Evolutionary conservation across 2,888 invertebrate species (phyloP), one percentile per base, ranked within the genome.

Genomic region (Pollenia angustigena): DNA sequence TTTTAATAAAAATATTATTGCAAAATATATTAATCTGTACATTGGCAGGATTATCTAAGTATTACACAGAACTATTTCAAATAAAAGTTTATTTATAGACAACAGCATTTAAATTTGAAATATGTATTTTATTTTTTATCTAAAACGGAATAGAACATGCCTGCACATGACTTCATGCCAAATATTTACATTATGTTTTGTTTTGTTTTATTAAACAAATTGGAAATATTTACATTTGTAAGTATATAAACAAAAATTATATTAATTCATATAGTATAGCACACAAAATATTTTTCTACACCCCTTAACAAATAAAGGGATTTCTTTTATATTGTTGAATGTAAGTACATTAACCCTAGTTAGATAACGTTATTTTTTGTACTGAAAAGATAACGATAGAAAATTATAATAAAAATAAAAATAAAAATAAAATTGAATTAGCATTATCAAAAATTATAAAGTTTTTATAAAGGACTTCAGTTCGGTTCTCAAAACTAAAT

Each of bases 61-160:
- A 52, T 16, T 52, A 52, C 52, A 52, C 9, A 52, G n/a, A 32
- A 32, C 32, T 32, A 6, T 32, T 32, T 6, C 32, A 32, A 32
- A 32, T 32, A 32, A 32, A 32, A 32, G 32, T 32, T 6, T 32
- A 32, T 32, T 32, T 32, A 32, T 32, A 32, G 32, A 32, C 32
- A 32, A 32, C 32, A 32, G 0, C 32, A 32, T 32, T 23, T 56
- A 56, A 11, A 56, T 56, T 56, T 56, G 0, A 56, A 56, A 56
- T 56, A 56, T 56, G 18, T 56, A 56, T 56, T 18, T 6, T 56
- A 56, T 56, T 56, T 56, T 23, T 56, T 56, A 56, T 56, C 56
- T 56, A 56, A 56, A 56, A 56, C 56, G 56, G 56, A 56, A 56
- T 56, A 56, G 12, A n/a, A 23, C 23, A 56, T 56, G 10, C 23